Conservation (phyloP, 1,140 invertebrate species). For the Doryteuthis pealeii region DNA sequence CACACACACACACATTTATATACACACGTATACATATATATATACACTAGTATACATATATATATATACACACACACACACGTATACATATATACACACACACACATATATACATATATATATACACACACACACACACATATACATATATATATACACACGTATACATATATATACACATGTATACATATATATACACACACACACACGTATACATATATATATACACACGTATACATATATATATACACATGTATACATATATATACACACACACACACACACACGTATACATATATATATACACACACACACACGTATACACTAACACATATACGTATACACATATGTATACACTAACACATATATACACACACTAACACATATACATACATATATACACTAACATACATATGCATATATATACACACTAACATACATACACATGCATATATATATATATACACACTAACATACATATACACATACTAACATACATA, state of each 20-base stretch:
- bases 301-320: neutral
- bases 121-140: neutral
- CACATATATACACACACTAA: neutral
- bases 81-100: no score
- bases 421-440: no score
- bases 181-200: neutral
- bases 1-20: neutral
- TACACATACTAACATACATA: no score
- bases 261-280: neutral
- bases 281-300: neutral
- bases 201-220: neutral
- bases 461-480: no score
- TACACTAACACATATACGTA: neutral
- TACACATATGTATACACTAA: neutral
- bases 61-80: neutral
- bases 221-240: neutral
- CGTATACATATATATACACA: neutral
- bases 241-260: neutral
- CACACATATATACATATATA: neutral
- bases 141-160: neutral
- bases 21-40: neutral
- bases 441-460: no score
- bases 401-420: no score
- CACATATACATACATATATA: neutral
- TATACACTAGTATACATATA: neutral